Conservation (phyloP, 2,888 invertebrate species). For the Cephus spinipes region DNA sequence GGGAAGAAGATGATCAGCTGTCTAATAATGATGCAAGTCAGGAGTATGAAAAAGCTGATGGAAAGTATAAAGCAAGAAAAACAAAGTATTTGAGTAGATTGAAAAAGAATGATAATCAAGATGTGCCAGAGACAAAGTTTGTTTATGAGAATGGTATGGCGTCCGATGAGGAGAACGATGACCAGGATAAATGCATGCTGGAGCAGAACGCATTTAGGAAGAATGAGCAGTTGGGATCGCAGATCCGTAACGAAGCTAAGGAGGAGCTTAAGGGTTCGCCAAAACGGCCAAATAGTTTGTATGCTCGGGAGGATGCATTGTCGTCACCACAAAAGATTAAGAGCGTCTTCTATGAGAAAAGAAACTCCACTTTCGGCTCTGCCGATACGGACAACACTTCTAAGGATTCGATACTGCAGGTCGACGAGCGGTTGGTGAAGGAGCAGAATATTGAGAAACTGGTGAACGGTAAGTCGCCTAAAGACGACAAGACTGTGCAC, state of each 20-base stretch:
- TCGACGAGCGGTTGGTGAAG: conserved; percentile 1
- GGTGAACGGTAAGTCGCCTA: conserved; percentile 45
- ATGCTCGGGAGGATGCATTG: conserved; percentile 32
- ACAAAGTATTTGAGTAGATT: conserved; percentile 1
- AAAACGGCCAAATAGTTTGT: conserved; percentile 44
- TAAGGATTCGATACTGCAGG: conserved; percentile 27
- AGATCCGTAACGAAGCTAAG: conserved; percentile 49
- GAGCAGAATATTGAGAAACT: conserved; percentile 49
- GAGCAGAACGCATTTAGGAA: conserved; percentile 16
- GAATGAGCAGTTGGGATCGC: conserved; percentile 26
- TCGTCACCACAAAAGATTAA: conserved; percentile 38
- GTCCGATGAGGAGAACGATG: conserved; percentile 23
- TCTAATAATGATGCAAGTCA: conserved; percentile 8
- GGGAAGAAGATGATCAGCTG: conserved; percentile 10
- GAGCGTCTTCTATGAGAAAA: conserved; percentile 29
- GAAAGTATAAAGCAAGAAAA: conserved; percentile 14
- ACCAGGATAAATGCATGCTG: conserved; percentile 12
- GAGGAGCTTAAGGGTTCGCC: conserved; percentile 41
- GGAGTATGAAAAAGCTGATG: conserved; percentile 20
- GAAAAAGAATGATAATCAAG: neutral
- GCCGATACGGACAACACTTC: conserved; percentile 35
- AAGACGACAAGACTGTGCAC: conserved; percentile 48
- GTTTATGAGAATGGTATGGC: conserved; percentile 37
- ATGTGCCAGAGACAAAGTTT: neutral
- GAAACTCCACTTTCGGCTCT: conserved; percentile 35